Conservation (phyloP, 2,113 vertebrate genomes). For the Miniopterus natalensis region DNA sequence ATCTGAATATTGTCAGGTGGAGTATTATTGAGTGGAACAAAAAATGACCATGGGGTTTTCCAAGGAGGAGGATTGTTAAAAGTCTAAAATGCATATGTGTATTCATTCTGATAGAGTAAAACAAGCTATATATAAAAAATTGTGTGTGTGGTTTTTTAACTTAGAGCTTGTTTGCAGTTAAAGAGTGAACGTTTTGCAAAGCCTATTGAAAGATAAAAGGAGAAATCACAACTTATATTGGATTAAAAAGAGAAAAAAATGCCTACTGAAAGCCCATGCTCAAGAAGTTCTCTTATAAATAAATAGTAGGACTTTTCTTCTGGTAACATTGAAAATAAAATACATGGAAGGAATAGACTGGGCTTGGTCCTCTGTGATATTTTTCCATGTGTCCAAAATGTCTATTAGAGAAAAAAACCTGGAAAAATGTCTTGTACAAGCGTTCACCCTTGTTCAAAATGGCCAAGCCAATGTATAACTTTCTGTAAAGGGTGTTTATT, state of each 20-base stretch:
- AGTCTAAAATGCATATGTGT: neutral
- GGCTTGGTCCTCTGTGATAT: neutral
- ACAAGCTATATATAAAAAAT: neutral
- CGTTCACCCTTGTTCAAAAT: slow-evolving; percentile 43
- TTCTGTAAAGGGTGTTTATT: neutral
- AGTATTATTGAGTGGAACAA: slow-evolving; percentile 20
- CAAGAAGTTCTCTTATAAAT: slow-evolving; percentile 25
- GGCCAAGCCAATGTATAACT: neutral
- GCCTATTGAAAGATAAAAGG: neutral
- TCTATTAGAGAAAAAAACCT: neutral
- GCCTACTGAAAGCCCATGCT: neutral
- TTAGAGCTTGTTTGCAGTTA: slow-evolving; percentile 35
- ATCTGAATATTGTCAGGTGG: neutral
- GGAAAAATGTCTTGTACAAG: neutral
- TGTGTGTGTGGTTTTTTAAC: neutral
- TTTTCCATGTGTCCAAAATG: neutral
- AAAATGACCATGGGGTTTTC: neutral
- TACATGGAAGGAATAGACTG: neutral
- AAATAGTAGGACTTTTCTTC: neutral
- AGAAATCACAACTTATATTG: neutral
- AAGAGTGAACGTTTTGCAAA: neutral
- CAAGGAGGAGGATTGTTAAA: neutral
- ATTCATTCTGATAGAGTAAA: slow-evolving; percentile 37
- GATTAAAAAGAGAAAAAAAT: neutral
- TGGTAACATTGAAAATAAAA: neutral